Base-by-base conservation (phyloP, 2,888 invertebrate species). In the Troides helena region DNA sequence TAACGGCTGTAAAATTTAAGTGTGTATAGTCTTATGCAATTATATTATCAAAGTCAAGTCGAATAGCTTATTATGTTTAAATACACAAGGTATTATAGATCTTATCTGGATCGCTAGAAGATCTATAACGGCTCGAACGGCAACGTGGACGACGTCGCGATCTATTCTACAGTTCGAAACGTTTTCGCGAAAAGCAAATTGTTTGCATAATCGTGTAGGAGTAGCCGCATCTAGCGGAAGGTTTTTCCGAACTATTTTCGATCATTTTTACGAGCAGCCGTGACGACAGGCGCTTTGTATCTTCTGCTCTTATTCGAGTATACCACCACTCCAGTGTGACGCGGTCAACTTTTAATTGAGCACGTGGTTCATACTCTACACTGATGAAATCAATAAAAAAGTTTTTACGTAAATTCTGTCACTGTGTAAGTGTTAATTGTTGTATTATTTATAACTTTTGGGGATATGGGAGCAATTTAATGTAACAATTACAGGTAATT, bases 201-300 rank as follows among this genome's bases (percentile, higher is more conserved):
- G 85, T 84, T 83, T 82, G 82, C 80, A 80, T 74, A 75, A 77
- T 74, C 77, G 76, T 71, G 74, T 72, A 70, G 73, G 75, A 73
- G 75, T 72, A 63, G 72, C 62, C 73, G 69, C 74, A 75, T 76
- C 72, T 73, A 70, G 75, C 80, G 84, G 84, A 82, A 83, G 78
- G 79, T 82, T 82, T 85, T 84, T 84, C 78, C 53, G 67, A 61
- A 70, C 65, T 86, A 83, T 86, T 85, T 85, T 85, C 72, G 73
- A 73, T 73, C 67, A 69, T 66, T 68, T 77, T 72, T 74, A 68
- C 17, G 58, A 50, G 69, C 76, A 74, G 74, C 68, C 67, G 72
- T 75, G 75, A 74, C 75, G 76, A 77, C 77, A 76, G 75, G 74
- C 78, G 79, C 79, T 76, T 75, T 21, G 25, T 53, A 30, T 46